phyloP scores from a whole-genome alignment of 1,140 invertebrate species.

The Hyles vespertilio region DNA sequence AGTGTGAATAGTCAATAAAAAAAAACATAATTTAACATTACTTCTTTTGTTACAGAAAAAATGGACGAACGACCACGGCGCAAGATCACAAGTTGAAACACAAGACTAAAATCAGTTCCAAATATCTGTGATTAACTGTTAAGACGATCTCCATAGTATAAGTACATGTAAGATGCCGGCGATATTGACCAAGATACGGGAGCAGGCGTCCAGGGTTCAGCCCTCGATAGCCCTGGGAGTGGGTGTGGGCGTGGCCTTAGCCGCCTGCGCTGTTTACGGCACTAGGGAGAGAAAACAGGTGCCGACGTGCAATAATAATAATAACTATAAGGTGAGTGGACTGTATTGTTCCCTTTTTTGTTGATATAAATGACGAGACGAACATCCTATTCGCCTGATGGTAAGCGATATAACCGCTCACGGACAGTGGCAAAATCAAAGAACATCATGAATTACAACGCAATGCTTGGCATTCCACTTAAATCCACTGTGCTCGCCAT shows the following conservation, averaged over 20 bases:
- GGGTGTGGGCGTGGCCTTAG: constrained; percentile 59
- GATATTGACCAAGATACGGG: constrained; percentile 61
- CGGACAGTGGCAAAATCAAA: no score
- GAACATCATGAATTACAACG: no score
- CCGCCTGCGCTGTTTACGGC: constrained; percentile 64
- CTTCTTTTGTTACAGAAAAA: constrained; percentile 19
- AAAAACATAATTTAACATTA: neutral
- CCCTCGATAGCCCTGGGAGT: constrained; percentile 77
- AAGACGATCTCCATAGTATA: constrained; percentile 1
- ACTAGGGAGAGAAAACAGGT: constrained; percentile 59
- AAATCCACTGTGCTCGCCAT: no score
- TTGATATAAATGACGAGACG: neutral
- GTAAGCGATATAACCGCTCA: neutral
- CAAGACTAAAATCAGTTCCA: constrained; percentile 15
- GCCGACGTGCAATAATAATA: constrained; percentile 59
- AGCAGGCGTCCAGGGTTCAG: constrained; percentile 71
- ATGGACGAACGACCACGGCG: constrained; percentile 12
- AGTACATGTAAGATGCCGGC: constrained; percentile 49
- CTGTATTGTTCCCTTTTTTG: neutral
- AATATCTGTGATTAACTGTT: constrained; percentile 26
- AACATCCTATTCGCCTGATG: neutral
- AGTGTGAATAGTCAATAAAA: no score
- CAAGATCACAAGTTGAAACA: neutral
- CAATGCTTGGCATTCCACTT: no score
- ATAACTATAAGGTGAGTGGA: constrained; percentile 63